A percentile compares a stretch with the other conserved stretches of the same genome.
Evolutionary conservation across 2,888 invertebrate genomes (phyloP).

Genomic region (Yponomeuta plumbellus): DNA sequence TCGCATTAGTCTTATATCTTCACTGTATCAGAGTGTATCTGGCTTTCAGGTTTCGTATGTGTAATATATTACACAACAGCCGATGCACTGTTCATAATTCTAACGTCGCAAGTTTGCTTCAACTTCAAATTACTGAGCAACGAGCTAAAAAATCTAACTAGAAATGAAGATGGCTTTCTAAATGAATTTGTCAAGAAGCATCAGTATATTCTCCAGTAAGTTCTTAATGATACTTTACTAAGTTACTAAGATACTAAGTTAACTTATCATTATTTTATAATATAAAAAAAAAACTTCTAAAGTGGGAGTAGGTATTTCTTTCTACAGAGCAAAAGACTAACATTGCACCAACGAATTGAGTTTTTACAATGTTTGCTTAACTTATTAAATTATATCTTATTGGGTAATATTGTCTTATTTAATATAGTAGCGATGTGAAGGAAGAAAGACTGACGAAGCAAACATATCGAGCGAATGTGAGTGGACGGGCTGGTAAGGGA

Average conservation of each 20-base stretch:
- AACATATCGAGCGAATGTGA: too few species aligned
- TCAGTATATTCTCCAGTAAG: constrained; percentile 54
- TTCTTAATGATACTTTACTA: background rate
- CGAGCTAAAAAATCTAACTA: constrained; percentile 30
- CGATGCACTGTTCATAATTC: constrained; percentile 50
- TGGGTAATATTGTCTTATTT: too few species aligned
- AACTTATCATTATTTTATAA: background rate
- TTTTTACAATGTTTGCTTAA: too few species aligned
- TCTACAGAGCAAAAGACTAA: background rate
- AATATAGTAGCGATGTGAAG: too few species aligned
- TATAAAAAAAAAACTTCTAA: background rate
- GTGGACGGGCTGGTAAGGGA: too few species aligned
- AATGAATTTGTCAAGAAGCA: constrained; percentile 45
- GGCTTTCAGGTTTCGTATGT: constrained; percentile 49
- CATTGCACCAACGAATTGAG: too few species aligned
- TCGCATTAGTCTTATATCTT: too few species aligned
- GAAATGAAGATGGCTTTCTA: constrained; percentile 28
- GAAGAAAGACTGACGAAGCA: too few species aligned
- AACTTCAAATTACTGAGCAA: constrained; percentile 47
- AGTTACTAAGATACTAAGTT: too few species aligned
- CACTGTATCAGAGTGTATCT: too few species aligned
- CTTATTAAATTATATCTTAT: too few species aligned
- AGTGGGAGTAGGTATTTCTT: background rate
- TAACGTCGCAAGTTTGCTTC: constrained; percentile 53
- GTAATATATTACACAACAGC: constrained; percentile 46